Conservation (phyloP, 2,888 invertebrate species). For the Pyrocoelia pectoralis region DNA sequence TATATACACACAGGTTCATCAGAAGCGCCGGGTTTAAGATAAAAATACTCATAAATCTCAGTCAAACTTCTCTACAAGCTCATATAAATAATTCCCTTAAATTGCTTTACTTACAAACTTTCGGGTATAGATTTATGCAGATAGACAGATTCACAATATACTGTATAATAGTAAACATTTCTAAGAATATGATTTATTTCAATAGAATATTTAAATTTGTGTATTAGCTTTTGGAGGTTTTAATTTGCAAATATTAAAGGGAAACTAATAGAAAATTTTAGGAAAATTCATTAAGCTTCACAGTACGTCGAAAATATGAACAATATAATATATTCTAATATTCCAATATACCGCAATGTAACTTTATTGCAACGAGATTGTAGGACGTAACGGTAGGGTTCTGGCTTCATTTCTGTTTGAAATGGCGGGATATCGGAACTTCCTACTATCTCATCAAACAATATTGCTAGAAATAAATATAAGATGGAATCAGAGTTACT, state of each 20-base stretch:
- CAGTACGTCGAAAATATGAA: constrained; percentile 28
- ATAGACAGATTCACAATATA: no score
- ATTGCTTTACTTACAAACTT: no score
- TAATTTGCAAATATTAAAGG: background rate
- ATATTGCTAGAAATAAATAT: constrained; percentile 42
- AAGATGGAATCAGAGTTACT: constrained; percentile 35
- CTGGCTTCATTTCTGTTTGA: constrained; percentile 29
- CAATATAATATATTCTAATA: constrained; percentile 35
- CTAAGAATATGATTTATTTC: no score
- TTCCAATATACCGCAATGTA: constrained; percentile 36
- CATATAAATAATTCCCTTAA: no score
- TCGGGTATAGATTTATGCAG: no score
- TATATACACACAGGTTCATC: no score
- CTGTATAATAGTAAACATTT: no score
- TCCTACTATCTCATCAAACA: constrained; percentile 39
- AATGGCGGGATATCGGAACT: constrained; percentile 36
- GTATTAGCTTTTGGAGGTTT: no score
- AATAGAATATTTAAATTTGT: no score
- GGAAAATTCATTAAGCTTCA: constrained; percentile 29
- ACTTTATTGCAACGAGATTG: constrained; percentile 38
- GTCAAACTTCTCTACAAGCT: no score
- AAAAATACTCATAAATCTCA: no score
- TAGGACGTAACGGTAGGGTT: constrained; percentile 34
- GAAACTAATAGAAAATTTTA: constrained; percentile 14
- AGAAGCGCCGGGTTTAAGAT: no score